Evolutionary conservation across 92 coral and sea anemone genomes (phyloP).

Genomic region (Porites lobata): DNA sequence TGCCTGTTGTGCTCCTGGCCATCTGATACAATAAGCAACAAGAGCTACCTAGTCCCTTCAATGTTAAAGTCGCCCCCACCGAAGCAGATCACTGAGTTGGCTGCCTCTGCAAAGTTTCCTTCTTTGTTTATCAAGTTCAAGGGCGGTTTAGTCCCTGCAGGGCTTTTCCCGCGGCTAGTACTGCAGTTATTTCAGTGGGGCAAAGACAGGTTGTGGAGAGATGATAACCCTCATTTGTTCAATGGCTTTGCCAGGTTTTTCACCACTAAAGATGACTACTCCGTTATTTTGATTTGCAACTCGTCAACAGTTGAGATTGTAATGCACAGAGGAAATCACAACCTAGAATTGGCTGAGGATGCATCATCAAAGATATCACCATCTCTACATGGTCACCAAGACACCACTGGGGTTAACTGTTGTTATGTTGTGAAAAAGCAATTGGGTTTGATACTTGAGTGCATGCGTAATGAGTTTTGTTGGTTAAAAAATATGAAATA

Average conservation of each 20-base stretch:
- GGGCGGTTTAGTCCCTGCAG: slow-evolving; percentile 24
- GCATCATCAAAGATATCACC: too few species aligned
- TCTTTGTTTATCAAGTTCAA: slow-evolving; percentile 28
- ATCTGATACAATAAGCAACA: neutral
- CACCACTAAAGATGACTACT: neutral
- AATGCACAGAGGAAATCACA: neutral
- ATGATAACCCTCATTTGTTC: slow-evolving; percentile 12
- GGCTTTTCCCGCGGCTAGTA: slow-evolving; percentile 41
- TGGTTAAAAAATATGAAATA: slow-evolving; percentile 26
- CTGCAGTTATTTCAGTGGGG: slow-evolving; percentile 34
- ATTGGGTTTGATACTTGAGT: neutral
- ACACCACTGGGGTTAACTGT: neutral
- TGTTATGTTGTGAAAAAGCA: neutral
- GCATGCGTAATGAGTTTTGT: slow-evolving; percentile 29
- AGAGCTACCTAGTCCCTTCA: neutral
- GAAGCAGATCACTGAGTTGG: neutral
- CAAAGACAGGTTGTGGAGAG: neutral
- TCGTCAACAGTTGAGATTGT: slow-evolving; percentile 24
- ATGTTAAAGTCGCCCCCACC: slow-evolving; percentile 9
- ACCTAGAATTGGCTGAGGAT: neutral
- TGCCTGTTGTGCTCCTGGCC: slow-evolving; percentile 47
- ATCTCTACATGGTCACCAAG: too few species aligned
- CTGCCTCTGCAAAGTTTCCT: slow-evolving; percentile 1
- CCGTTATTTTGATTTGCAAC: slow-evolving; percentile 26
- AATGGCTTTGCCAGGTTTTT: slow-evolving; percentile 54